Evolutionary conservation across 2,113 vertebrate species (phyloP), one percentile per base, ranked within the genome.

Genomic region (Corythoichthys intestinalis): DNA sequence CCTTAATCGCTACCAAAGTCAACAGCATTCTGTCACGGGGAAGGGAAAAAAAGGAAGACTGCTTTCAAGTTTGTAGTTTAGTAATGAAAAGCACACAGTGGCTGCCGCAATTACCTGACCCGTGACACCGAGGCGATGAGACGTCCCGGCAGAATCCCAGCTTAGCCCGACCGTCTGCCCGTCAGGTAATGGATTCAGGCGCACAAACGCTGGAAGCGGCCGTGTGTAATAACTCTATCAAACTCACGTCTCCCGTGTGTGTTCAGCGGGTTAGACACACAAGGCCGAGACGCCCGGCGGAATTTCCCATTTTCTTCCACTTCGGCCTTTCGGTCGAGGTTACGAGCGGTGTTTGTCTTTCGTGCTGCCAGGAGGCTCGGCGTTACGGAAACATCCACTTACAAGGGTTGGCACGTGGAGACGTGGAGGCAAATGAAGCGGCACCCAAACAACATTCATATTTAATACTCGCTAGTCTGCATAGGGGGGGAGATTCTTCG

Each of bases 51-150:
- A 49, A 35, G 2, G 14, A 76, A 89, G 81, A 78, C 80, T 77
- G 74, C 82, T 76, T 85, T 84, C 76, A 67, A 67, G 86, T 90
- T 91, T 90, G 88, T 80, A 84, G 87, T 91, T 90, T 90, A 87
- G 88, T 88, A 89, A 93, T 92, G 87, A 91, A 92, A 93, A 83
- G 79, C 88, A 91, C 93, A 91, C 91, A 91, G 74, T 59, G 77
- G 79, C 82, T 79, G 76, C 70, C 38, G 83, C 72, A 84, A 89
- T 89, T 88, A 83, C 75, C 80, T 89, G 88, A 91, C 89, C 88
- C 67, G 77, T 79, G 82, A 82, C 84, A 77, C 70, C 0, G 56
- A 65, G 77, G 85, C 88, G 88, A 91, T 88, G 85, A 90, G 70
- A 90, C 67, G 81, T 85, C 85, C 83, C 78, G 59, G 46, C 79